phyloP scores from a whole-genome alignment of 1,140 invertebrate species.

The Philopotamus ludificatus region DNA sequence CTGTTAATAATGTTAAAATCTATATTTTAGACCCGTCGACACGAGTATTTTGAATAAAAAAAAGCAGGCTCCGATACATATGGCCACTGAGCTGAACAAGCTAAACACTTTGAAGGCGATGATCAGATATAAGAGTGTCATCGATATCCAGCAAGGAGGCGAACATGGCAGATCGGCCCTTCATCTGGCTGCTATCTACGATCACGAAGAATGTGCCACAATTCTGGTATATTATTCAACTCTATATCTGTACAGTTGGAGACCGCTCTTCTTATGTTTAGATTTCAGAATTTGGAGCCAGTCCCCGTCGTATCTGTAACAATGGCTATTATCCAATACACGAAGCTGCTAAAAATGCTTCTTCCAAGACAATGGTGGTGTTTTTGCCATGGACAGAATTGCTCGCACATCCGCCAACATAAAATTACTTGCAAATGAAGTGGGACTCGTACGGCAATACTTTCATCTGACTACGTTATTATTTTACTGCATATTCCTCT shows the following conservation, averaged over 20 bases:
- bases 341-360: constrained; percentile 83
- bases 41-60: constrained; percentile 72
- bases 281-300: constrained; percentile 72
- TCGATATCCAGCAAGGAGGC: constrained; percentile 71
- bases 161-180: constrained; percentile 78
- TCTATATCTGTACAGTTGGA: too few relatives aligned
- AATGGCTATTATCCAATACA: constrained; percentile 89
- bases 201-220: constrained; percentile 75
- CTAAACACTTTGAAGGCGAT: constrained; percentile 64
- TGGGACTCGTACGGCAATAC: constrained; percentile 85
- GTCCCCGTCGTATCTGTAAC: constrained; percentile 70
- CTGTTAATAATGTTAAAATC: too few relatives aligned
- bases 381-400: constrained; percentile 78
- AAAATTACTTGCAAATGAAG: constrained; percentile 85
- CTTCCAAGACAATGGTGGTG: constrained; percentile 77
- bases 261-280: too few relatives aligned
- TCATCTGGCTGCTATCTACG: constrained; percentile 78
- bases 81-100: constrained; percentile 75
- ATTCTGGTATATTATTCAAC: constrained; percentile 72
- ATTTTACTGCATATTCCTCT: constrained; percentile 72
- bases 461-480: constrained; percentile 75
- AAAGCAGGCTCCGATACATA: constrained; percentile 73
- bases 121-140: constrained; percentile 63
- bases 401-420: constrained; percentile 75
- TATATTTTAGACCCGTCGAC: constrained; percentile 62